Evolutionary conservation across 1,140 invertebrate genomes (phyloP).

Genomic region (Calliphora vicina): DNA sequence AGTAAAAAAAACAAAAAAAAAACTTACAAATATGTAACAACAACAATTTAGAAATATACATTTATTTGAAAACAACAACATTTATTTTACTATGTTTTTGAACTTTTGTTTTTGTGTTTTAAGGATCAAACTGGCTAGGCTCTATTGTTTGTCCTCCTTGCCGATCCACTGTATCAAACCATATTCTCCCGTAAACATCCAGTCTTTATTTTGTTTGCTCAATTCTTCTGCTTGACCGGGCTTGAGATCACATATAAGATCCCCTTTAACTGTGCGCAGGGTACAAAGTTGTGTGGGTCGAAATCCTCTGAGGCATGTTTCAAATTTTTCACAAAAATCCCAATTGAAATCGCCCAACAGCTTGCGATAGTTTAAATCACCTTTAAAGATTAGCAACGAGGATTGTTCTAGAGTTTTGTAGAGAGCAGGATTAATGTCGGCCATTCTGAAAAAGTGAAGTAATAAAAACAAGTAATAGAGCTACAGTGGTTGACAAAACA

Average conservation of each 20-base stretch:
- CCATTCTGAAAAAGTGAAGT: conserved; percentile 72
- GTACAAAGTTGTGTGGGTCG: conserved; percentile 80
- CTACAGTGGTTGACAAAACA: too few relatives aligned
- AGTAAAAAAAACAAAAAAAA: neutral
- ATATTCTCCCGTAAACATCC: conserved; percentile 90
- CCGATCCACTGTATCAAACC: conserved; percentile 65
- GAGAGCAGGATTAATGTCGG: conserved; percentile 70
- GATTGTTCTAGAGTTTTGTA: conserved; percentile 78
- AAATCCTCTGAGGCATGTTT: conserved; percentile 79
- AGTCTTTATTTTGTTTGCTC: conserved; percentile 72
- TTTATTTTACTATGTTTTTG: neutral
- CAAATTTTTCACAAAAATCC: conserved; percentile 75
- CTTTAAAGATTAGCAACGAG: conserved; percentile 89
- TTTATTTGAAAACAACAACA: conserved; percentile 8
- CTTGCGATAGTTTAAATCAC: conserved; percentile 96
- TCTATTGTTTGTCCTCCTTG: neutral
- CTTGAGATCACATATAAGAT: conserved; percentile 83
- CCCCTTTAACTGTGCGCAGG: conserved; percentile 91
- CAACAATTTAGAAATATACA: conserved; percentile 5
- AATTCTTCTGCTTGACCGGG: conserved; percentile 70
- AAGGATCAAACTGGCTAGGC: too few relatives aligned
- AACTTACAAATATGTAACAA: neutral
- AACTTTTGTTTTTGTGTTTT: neutral
- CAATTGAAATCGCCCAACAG: conserved; percentile 89
- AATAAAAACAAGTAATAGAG: too few relatives aligned